Conservation (phyloP, 1,140 invertebrate species). For the Teleopsis dalmanni region DNA sequence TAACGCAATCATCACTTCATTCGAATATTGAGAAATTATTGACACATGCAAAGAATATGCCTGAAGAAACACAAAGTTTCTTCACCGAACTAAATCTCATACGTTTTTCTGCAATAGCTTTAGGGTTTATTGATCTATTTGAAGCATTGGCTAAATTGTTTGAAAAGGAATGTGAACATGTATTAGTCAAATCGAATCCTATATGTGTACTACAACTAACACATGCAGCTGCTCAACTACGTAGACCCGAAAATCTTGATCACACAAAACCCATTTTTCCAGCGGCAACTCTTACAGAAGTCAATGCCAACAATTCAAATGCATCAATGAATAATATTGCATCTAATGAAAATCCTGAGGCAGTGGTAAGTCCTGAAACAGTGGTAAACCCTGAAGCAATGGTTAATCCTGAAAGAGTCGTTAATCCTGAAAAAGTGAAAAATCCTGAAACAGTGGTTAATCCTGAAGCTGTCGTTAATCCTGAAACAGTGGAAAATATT, state of each 20-base stretch:
- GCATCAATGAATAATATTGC: no score
- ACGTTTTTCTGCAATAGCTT: constrained; percentile 75
- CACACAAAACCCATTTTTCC: constrained; percentile 34
- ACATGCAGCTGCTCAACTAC: constrained; percentile 70
- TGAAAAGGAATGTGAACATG: constrained; percentile 78
- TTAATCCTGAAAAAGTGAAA: no score
- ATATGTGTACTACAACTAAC: constrained; percentile 85
- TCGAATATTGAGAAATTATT: constrained; percentile 96
- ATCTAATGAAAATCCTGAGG: no score
- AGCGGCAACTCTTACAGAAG: no score
- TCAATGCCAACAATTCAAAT: no score
- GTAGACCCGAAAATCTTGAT: constrained; percentile 38
- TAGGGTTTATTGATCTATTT: constrained; percentile 77
- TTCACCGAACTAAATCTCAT: constrained; percentile 93
- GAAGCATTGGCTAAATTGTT: constrained; percentile 71
- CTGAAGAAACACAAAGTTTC: constrained; percentile 91
- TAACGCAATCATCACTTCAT: constrained; percentile 79
- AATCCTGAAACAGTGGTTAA: no score
- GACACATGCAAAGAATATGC: constrained; percentile 86
- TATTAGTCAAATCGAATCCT: constrained; percentile 71
- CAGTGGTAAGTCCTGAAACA: no score
- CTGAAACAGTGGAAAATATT: no score
- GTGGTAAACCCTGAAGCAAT: no score
- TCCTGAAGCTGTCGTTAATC: no score
- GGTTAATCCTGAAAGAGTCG: no score